Conservation (phyloP, 1,140 invertebrate genomes). For the Goniozus legneri region DNA sequence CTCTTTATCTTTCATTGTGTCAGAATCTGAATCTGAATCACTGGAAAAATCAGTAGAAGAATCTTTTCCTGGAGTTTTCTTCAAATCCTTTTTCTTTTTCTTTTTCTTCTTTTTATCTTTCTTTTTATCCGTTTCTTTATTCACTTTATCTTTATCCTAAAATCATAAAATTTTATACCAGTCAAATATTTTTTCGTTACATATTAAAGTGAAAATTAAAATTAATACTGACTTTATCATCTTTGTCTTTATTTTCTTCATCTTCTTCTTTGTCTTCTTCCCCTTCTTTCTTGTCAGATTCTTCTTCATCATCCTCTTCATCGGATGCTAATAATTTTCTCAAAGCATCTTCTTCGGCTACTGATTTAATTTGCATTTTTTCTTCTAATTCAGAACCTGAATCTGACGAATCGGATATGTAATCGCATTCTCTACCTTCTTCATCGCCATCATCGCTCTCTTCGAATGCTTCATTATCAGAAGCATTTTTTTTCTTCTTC, state of each 20-base stretch:
- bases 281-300: conserved; percentile 61
- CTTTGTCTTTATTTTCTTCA: conserved; percentile 62
- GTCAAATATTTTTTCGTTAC: not conserved
- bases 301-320: conserved; percentile 83
- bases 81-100: conserved; percentile 44
- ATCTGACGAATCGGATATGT: conserved; percentile 81
- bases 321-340: conserved; percentile 85
- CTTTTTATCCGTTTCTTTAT: conserved; percentile 38
- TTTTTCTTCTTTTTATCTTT: conserved; percentile 50
- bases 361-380: conserved; percentile 73
- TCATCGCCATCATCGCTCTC: conserved; percentile 96
- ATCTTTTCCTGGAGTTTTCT: conserved; percentile 48
- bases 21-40: conserved; percentile 71
- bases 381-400: conserved; percentile 73
- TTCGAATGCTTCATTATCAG: conserved; percentile 86
- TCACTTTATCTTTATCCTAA: conserved; percentile 46
- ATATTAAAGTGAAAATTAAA: conserved; percentile 1
- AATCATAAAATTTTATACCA: conserved; percentile 7
- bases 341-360: conserved; percentile 86
- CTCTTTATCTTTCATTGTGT: conserved; percentile 56
- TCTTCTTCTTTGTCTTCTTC: conserved; percentile 61
- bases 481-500: conserved; percentile 73
- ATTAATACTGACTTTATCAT: conserved; percentile 55
- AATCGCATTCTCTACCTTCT: conserved; percentile 86
- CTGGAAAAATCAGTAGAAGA: conserved; percentile 72